These are phyloP conservation scores for Uropetala carovei DNA, from an alignment of 2,888 invertebrate species.

Conservation along the genomic window DNA sequence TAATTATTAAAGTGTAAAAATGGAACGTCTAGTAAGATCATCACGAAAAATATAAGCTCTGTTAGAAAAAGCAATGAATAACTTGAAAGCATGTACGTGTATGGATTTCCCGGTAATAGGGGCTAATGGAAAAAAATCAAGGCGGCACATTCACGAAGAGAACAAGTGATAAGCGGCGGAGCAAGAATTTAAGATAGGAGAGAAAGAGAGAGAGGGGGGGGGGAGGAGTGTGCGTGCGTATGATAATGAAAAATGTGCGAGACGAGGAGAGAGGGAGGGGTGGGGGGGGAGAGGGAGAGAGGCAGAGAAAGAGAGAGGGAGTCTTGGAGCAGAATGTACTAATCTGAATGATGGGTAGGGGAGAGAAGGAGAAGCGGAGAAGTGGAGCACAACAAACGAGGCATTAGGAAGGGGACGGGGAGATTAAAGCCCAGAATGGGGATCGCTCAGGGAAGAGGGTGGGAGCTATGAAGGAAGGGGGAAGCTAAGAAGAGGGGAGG, in stretches of 20 bases:
- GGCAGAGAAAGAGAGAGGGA: too few relatives aligned
- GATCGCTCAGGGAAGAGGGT: neutral
- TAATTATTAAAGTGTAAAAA: neutral
- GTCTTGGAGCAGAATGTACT: neutral
- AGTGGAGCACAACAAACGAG: constrained; percentile 6
- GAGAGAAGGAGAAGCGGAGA: neutral
- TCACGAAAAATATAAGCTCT: too few relatives aligned
- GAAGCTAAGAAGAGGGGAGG: too few relatives aligned
- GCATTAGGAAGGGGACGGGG: constrained; percentile 6
- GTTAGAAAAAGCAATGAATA: neutral
- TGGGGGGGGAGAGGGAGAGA: neutral
- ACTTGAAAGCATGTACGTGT: neutral
- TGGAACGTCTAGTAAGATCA: neutral
- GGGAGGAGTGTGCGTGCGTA: neutral
- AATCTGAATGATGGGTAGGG: neutral
- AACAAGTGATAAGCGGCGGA: neutral
- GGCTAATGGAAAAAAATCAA: constrained; percentile 28
- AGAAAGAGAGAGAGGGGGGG: neutral
- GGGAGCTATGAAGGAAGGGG: neutral
- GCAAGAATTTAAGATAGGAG: neutral
- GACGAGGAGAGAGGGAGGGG: neutral
- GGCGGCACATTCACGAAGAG: neutral
- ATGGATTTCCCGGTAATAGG: neutral
- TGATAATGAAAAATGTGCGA: constrained; percentile 11
- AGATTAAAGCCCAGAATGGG: neutral